Evolutionary conservation across 2,888 invertebrate species (phyloP), one percentile per base, ranked within the genome.

Genomic region (Netelia inedita): DNA sequence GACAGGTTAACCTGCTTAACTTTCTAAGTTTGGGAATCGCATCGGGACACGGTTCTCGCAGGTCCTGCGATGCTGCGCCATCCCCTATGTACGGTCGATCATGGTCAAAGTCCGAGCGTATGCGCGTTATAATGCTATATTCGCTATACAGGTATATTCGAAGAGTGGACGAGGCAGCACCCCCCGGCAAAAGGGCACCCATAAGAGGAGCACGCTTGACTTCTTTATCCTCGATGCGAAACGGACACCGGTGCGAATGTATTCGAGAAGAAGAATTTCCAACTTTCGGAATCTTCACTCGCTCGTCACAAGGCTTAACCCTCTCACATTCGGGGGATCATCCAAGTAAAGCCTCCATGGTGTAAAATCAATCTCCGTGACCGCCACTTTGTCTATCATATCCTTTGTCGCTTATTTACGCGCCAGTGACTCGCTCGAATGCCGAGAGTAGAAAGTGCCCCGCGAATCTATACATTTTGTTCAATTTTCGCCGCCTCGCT

Each of bases 21-120:
- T 90, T 90, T 90, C 87, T 89, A 90, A 90, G 88, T 89, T 88
- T 78, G 19, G 73, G 89, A 91, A 90, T 91, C 91, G 90, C 89
- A 89, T 91, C 91, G 90, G 85, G 69, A 46, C 28, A 74, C 53
- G 72, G 78, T 66, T 23, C 53, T 46, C 53, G 69, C 59, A 63
- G 78, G 76, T 68, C 57, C 71, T 55, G 53, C 66, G 78, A 72
- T 53, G 63, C 73, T 78, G 59, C 63, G 69, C 55, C 57, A 68
- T n/a, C 2, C 35, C 35, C 35, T 35, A 16, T 65, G 55, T 53
- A 46, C 23, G 5, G 19, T 11, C 23, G 50, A 28, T 35, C 53
- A 35, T 69, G 68, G 68, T 53, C 65, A 43, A 28, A 2, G 14
- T 5, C 6, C n/a, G n/a, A 8, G 57, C 61, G 14, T 43, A 79